Evolutionary conservation across 2,888 invertebrate genomes (phyloP).

Genomic region (Drosophila paramelanica): DNA sequence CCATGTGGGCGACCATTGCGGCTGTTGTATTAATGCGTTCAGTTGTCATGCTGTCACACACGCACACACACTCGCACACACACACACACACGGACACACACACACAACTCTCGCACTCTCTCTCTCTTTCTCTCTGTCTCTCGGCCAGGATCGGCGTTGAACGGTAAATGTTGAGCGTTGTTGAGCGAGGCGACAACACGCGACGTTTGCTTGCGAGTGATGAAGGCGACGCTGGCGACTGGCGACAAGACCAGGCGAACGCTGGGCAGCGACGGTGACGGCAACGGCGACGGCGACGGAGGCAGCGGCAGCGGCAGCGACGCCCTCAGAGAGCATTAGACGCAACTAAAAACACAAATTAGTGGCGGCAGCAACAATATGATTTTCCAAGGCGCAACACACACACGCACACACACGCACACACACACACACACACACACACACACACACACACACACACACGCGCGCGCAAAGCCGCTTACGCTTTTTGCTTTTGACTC

Average conservation of each 20-base stretch:
- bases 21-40: slow-evolving; percentile 58
- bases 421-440: slow-evolving; percentile 14
- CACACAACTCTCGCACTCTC: background rate
- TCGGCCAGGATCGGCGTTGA: slow-evolving; percentile 25
- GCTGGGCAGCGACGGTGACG: slow-evolving; percentile 31
- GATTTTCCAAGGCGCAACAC: slow-evolving; percentile 62
- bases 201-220: slow-evolving; percentile 64
- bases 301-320: slow-evolving; percentile 30
- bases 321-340: slow-evolving; percentile 78
- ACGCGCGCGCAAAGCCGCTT: slow-evolving; percentile 67
- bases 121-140: background rate
- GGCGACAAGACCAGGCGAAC: slow-evolving; percentile 53
- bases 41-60: slow-evolving; percentile 1
- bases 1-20: slow-evolving; percentile 74
- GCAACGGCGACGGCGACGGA: slow-evolving; percentile 22
- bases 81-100: too few species aligned
- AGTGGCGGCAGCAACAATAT: slow-evolving; percentile 56
- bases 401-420: slow-evolving; percentile 16
- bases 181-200: slow-evolving; percentile 53
- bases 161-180: background rate
- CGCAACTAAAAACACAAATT: slow-evolving; percentile 74
- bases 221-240: slow-evolving; percentile 50
- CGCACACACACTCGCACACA: too few species aligned
- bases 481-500: slow-evolving; percentile 75
- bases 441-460: background rate